phyloP scores from a whole-genome alignment of 2,113 vertebrate genomes.

The Ochotona princeps region DNA sequence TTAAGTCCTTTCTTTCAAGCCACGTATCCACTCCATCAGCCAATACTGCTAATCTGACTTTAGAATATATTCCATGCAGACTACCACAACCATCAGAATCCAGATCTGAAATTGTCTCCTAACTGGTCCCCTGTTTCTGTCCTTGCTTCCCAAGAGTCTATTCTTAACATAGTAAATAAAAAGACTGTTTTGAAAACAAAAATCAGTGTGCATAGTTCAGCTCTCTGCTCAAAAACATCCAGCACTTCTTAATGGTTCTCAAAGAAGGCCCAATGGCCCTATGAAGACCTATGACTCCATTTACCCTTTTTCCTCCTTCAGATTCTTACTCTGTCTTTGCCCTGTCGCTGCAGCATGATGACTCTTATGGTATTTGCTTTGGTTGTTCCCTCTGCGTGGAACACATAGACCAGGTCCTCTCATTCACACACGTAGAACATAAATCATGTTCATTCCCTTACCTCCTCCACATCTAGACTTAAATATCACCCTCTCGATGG shows the following conservation, averaged over 20 bases:
- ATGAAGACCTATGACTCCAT: not conserved
- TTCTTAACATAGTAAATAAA: not conserved
- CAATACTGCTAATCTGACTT: not conserved
- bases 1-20: not conserved
- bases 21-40: not conserved
- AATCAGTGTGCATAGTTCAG: not conserved
- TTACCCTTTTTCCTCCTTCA: no score
- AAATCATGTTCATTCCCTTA: not conserved
- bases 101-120: not conserved
- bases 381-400: not conserved
- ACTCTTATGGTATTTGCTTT: not conserved
- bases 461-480: not conserved
- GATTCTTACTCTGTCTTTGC: not conserved
- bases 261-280: not conserved
- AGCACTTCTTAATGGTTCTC: not conserved
- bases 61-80: not conserved
- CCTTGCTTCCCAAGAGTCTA: not conserved
- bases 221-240: not conserved
- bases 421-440: not conserved
- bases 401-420: no score
- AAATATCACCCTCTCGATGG: not conserved
- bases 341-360: not conserved
- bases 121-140: no score
- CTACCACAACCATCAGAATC: not conserved
- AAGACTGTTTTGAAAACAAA: not conserved